Evolutionary conservation across 2,888 invertebrate genomes (phyloP).

Genomic region (Melipona bicolor): DNA sequence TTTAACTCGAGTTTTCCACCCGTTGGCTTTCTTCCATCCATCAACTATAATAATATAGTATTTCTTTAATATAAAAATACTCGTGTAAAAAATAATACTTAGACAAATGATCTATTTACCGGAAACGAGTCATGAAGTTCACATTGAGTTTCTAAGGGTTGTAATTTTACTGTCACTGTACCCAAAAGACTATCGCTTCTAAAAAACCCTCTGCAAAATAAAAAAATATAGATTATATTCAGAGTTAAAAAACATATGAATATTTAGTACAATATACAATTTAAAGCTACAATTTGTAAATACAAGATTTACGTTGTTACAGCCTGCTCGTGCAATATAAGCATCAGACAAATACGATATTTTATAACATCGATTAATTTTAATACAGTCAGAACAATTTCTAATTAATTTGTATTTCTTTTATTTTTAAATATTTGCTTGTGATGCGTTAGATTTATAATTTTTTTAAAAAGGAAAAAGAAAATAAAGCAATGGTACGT

Average conservation of each 20-base stretch:
- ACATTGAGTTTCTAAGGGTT: slow-evolving; percentile 94
- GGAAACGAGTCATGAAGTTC: slow-evolving; percentile 96
- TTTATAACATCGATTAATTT: background rate
- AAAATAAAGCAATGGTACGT: slow-evolving; percentile 1
- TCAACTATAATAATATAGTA: slow-evolving; percentile 86
- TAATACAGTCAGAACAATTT: background rate
- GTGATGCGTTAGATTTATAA: background rate
- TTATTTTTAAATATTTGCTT: background rate
- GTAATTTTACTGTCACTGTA: slow-evolving; percentile 92
- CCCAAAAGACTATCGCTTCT: slow-evolving; percentile 95
- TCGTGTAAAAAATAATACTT: background rate
- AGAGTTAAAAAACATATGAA: background rate
- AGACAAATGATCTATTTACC: slow-evolving; percentile 87
- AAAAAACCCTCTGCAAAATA: slow-evolving; percentile 93
- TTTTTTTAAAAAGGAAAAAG: background rate
- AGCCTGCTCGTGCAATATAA: slow-evolving; percentile 72
- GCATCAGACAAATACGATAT: background rate
- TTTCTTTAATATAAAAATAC: slow-evolving; percentile 3
- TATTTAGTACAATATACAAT: background rate
- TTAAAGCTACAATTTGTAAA: background rate
- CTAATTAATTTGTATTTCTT: background rate
- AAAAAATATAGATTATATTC: slow-evolving; percentile 14
- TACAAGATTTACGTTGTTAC: slow-evolving; percentile 70
- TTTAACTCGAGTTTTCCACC: slow-evolving; percentile 97
- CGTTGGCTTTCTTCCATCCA: slow-evolving; percentile 94